A percentile compares a stretch with the other conserved stretches of the same genome.
Evolutionary conservation across 2,113 vertebrate genomes (phyloP).

Genomic region (Leucopsar rothschildi): DNA sequence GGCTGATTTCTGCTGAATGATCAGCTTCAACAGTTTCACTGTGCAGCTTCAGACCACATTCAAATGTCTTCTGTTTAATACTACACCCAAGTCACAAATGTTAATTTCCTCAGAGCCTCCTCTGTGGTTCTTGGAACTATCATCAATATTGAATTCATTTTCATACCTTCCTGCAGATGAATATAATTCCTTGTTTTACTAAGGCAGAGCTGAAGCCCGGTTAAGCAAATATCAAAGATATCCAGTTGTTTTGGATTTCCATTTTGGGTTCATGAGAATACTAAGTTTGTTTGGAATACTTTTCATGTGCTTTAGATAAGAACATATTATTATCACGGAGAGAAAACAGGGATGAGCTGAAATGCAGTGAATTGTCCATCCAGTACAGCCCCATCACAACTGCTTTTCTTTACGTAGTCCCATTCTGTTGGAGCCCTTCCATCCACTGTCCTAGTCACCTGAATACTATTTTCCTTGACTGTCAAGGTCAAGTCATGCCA

Average conservation of each 20-base stretch:
- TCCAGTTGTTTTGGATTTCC: not conserved
- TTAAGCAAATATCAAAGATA: not conserved
- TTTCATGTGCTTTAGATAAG: not conserved
- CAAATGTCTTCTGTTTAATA: not conserved
- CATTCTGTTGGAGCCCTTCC: not conserved
- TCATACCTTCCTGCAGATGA: not conserved
- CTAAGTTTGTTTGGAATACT: not conserved
- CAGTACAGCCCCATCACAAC: not conserved
- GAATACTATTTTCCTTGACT: not conserved
- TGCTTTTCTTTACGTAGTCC: not conserved
- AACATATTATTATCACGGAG: not conserved
- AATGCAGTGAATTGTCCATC: not conserved
- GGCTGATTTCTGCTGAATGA: not conserved
- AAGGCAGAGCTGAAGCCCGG: not conserved
- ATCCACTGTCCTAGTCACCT: not conserved
- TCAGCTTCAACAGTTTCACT: not conserved
- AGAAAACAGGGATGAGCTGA: not conserved
- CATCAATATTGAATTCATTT: not conserved
- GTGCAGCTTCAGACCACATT: not conserved
- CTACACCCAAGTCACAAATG: not conserved
- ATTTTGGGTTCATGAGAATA: not conserved
- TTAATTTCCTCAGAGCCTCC: not conserved
- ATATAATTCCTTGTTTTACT: not conserved
- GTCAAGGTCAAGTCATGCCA: not conserved
- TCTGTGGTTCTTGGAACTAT: not conserved